Percentiles rank a stretch among this genome's conserved stretches.
phyloP scores from a whole-genome alignment of 2,888 invertebrate genomes.

The Anticlea derivata region DNA sequence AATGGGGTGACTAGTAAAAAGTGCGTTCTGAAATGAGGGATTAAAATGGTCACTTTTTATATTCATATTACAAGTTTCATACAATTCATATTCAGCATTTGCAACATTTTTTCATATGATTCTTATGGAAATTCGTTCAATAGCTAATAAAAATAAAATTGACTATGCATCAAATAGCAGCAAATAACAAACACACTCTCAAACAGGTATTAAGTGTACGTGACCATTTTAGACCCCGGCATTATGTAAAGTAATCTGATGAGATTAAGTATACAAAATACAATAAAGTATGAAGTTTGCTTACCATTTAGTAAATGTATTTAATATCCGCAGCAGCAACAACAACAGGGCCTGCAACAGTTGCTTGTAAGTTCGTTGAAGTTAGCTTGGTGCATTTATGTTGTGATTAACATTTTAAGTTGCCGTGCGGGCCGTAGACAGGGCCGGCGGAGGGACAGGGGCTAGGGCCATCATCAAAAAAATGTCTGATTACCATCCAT shows the following conservation, averaged over 20 bases:
- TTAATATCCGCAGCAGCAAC: slow-evolving; percentile 87
- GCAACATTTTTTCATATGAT: no score
- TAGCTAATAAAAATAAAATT: no score
- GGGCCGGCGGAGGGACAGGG: neutral
- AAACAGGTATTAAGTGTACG: no score
- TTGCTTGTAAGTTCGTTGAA: slow-evolving; percentile 91
- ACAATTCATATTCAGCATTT: no score
- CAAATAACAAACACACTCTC: no score
- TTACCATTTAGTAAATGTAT: slow-evolving; percentile 24
- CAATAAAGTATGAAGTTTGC: slow-evolving; percentile 36
- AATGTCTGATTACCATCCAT: no score
- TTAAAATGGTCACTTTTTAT: no score
- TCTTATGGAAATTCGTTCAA: no score
- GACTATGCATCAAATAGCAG: no score
- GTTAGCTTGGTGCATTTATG: slow-evolving; percentile 67
- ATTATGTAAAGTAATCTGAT: no score
- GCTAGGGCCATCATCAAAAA: neutral
- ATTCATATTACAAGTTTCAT: no score
- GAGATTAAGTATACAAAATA: slow-evolving; percentile 15
- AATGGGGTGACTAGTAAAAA: neutral
- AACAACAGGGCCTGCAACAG: slow-evolving; percentile 96
- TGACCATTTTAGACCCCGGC: no score
- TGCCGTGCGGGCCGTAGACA: slow-evolving; percentile 46
- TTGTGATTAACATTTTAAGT: slow-evolving; percentile 69
- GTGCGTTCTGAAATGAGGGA: neutral